Evolutionary conservation across 2,797 vertebrate species (phyloP).

Genomic region (Tympanoctomys barrerae): DNA sequence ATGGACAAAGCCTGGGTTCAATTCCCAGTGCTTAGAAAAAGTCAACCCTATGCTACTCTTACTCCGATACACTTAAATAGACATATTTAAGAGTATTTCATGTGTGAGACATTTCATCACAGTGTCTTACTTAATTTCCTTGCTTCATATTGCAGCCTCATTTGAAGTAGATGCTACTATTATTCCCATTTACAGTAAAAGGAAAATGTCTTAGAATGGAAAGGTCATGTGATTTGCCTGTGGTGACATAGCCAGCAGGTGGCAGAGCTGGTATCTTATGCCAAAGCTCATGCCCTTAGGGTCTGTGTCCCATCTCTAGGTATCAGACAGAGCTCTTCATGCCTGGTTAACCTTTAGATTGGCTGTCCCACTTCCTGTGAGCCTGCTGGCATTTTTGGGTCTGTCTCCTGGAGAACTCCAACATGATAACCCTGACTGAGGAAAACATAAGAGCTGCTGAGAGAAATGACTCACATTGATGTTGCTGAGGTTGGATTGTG

Average conservation of each 20-base stretch:
- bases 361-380: background rate
- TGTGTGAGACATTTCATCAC: background rate
- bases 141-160: background rate
- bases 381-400: background rate
- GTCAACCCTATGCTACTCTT: background rate
- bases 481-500: constrained; percentile 78
- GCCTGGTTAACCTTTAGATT: background rate
- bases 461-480: constrained; percentile 83
- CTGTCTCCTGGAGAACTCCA: background rate
- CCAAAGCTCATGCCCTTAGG: background rate
- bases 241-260: background rate
- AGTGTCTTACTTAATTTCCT: background rate
- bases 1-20: background rate
- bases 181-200: background rate
- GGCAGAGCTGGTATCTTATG: background rate
- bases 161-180: background rate
- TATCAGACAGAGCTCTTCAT: background rate
- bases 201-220: background rate
- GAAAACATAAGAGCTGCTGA: background rate
- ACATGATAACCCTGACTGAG: background rate
- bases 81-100: background rate
- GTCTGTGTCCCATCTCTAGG: background rate
- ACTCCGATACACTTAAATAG: background rate
- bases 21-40: background rate
- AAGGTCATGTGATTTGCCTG: background rate